phyloP scores from a whole-genome alignment of 1,140 invertebrate species.

The Spodoptera litura region DNA sequence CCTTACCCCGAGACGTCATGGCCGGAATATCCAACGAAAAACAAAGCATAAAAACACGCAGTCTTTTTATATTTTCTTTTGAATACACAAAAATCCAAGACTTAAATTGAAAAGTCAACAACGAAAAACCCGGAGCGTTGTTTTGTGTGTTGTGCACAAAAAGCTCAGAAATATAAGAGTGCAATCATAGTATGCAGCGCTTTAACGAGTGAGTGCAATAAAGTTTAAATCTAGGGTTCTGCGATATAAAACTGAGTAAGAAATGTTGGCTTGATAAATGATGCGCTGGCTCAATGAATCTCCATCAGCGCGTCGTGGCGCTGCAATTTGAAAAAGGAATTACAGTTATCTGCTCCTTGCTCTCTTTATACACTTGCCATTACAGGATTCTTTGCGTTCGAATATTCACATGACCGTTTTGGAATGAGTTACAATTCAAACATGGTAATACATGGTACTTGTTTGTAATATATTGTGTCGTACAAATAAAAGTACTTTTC shows the following conservation, averaged over 20 bases:
- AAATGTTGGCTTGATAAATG: constrained; percentile 78
- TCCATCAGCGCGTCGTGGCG: constrained; percentile 71
- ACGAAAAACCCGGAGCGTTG: constrained; percentile 31
- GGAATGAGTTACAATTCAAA: too few relatives aligned
- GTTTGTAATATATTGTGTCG: neutral
- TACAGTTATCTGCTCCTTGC: constrained; percentile 60
- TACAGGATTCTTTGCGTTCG: constrained; percentile 28
- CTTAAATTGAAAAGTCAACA: constrained; percentile 22
- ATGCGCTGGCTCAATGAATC: constrained; percentile 74
- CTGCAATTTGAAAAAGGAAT: constrained; percentile 72
- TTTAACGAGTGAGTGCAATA: constrained; percentile 61
- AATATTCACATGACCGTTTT: neutral
- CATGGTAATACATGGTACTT: too few relatives aligned
- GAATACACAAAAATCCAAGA: constrained; percentile 16
- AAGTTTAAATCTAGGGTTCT: constrained; percentile 70
- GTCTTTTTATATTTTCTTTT: constrained; percentile 29
- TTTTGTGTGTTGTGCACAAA: constrained; percentile 49
- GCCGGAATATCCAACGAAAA: neutral
- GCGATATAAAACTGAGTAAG: constrained; percentile 69
- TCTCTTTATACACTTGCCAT: constrained; percentile 45
- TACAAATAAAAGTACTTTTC: neutral
- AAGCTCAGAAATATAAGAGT: constrained; percentile 56
- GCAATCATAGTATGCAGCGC: constrained; percentile 60
- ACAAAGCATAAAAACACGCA: neutral
- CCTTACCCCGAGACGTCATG: constrained; percentile 7